These are phyloP conservation scores for Epinotia brunnichana DNA, from an alignment of 2,888 invertebrate genomes.

Conservation along the genomic window DNA sequence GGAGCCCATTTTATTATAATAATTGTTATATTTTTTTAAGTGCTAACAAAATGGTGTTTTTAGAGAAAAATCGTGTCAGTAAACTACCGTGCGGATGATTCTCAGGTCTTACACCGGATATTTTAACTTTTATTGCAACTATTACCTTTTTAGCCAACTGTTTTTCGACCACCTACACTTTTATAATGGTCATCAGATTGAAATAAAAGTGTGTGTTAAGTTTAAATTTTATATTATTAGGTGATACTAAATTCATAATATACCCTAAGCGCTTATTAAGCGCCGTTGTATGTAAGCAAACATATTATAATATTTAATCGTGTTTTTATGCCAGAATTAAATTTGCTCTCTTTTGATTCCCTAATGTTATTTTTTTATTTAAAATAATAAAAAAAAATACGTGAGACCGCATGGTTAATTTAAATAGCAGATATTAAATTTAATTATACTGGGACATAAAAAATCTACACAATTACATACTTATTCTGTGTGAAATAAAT, in stretches of 20 bases:
- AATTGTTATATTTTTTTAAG: neutral
- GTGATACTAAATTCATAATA: neutral
- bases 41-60: neutral
- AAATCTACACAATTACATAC: too few relatives aligned
- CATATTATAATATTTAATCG: neutral
- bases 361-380: neutral
- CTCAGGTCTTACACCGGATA: neutral
- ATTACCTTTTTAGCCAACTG: neutral
- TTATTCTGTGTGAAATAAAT: too few relatives aligned
- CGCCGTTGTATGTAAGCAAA: neutral
- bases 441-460: too few relatives aligned
- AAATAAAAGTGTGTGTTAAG: constrained; percentile 4
- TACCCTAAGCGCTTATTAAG: neutral
- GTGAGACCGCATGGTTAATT: neutral
- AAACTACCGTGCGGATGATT: constrained; percentile 5
- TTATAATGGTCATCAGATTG: constrained; percentile 1
- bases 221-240: neutral
- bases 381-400: neutral
- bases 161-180: constrained; percentile 18
- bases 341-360: neutral
- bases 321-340: neutral
- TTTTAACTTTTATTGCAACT: constrained; percentile 8
- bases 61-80: neutral
- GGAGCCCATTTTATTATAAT: neutral
- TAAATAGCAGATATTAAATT: too few relatives aligned